A percentile compares a stretch with the other conserved stretches of the same genome.
These are phyloP conservation scores for Etheostoma perlongum DNA, from an alignment of 2,797 vertebrate species.

Conservation along the genomic window DNA sequence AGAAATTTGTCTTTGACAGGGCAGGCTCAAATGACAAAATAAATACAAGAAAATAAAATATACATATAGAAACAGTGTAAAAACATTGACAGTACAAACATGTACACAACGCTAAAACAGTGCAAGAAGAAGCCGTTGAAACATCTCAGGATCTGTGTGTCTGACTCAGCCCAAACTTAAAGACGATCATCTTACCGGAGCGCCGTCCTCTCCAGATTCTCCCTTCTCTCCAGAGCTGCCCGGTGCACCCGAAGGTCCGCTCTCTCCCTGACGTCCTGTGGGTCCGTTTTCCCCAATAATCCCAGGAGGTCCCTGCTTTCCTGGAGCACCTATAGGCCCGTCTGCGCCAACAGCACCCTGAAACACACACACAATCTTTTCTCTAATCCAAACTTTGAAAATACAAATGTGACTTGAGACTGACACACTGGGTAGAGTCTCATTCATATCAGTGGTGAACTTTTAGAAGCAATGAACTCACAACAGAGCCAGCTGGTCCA, in stretches of 20 bases:
- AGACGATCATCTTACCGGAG: slow-evolving; percentile 79
- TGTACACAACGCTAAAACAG: no score
- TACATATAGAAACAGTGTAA: no score
- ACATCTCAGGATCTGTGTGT: background rate
- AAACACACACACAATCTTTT: slow-evolving; percentile 11
- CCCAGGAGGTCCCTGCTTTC: slow-evolving; percentile 92
- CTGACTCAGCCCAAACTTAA: background rate
- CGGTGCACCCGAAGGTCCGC: slow-evolving; percentile 86
- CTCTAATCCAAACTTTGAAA: background rate
- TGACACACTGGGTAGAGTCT: background rate
- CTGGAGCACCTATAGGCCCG: slow-evolving; percentile 90
- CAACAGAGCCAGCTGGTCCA: slow-evolving; percentile 89
- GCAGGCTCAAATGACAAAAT: no score
- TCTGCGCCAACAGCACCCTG: slow-evolving; percentile 92
- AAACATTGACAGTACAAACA: no score
- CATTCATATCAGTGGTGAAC: background rate
- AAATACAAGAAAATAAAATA: no score
- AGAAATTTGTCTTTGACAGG: no score
- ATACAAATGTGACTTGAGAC: background rate
- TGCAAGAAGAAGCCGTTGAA: background rate
- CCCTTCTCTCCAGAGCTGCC: slow-evolving; percentile 94
- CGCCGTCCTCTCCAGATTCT: slow-evolving; percentile 95
- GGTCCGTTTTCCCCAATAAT: slow-evolving; percentile 91
- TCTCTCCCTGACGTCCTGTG: slow-evolving; percentile 90
- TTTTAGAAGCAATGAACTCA: slow-evolving; percentile 81